A percentile compares a stretch with the other conserved stretches of the same genome.
Evolutionary conservation across 2,797 vertebrate genomes (phyloP).

Genomic region (Malacoctenus gilli): DNA sequence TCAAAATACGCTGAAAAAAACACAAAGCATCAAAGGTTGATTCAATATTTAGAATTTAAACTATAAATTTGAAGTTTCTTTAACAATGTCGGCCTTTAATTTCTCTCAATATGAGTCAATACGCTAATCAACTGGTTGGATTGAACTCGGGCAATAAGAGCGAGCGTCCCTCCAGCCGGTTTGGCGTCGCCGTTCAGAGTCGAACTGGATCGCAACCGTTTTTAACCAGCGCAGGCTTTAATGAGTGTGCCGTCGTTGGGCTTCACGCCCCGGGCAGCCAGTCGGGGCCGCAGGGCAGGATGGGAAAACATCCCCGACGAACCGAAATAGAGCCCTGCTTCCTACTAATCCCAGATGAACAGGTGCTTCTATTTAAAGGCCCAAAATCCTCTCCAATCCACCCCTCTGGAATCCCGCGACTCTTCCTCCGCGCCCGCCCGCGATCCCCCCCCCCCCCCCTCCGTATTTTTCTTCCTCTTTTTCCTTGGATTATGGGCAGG

Average conservation of each 20-base stretch:
- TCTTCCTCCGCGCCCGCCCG: conserved; percentile 34
- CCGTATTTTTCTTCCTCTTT: conserved; percentile 15
- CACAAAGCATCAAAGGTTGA: no score
- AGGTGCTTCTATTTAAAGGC: conserved; percentile 84
- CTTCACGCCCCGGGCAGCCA: conserved; percentile 43
- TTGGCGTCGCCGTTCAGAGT: conserved; percentile 17
- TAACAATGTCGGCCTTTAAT: no score
- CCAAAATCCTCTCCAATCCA: conserved; percentile 81
- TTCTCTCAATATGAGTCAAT: no score
- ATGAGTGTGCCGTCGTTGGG: conserved; percentile 24
- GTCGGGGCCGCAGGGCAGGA: conserved; percentile 47
- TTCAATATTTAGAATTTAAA: no score
- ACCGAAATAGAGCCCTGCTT: conserved; percentile 78
- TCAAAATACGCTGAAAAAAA: no score
- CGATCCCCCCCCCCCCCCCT: no score
- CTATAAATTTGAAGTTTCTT: no score
- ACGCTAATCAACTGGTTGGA: no score
- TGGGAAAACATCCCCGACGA: conserved; percentile 57
- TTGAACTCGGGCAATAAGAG: no score
- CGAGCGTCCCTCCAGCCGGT: conserved; percentile 15
- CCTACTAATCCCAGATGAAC: conserved; percentile 82
- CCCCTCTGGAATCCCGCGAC: conserved; percentile 60
- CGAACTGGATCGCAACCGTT: conserved; percentile 16
- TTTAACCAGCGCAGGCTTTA: conserved; percentile 34
- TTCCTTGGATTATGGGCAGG: conserved; percentile 36